Percentiles rank a stretch among this genome's conserved stretches.
These are phyloP conservation scores for Achlya flavicornis DNA, from an alignment of 2,888 invertebrate species.

Conservation along the genomic window DNA sequence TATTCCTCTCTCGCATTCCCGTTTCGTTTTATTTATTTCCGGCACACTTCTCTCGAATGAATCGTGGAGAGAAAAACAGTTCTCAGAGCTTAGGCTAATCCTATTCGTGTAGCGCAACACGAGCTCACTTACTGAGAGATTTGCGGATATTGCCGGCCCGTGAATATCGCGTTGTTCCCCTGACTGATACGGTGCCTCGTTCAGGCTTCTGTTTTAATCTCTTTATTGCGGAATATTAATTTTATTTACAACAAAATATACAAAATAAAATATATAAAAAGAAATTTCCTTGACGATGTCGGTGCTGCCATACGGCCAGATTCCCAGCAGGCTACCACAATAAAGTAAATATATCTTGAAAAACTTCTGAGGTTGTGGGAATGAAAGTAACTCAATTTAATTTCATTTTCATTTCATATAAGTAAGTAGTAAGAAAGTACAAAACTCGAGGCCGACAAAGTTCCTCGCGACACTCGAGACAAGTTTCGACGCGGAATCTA, in stretches of 20 bases:
- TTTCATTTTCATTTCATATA: too few relatives aligned
- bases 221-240: neutral
- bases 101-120: conserved; percentile 55
- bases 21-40: conserved; percentile 58
- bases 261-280: too few relatives aligned
- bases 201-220: conserved; percentile 14
- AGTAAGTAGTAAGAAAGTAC: neutral
- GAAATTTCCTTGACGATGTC: too few relatives aligned
- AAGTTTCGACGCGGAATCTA: conserved; percentile 3
- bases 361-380: too few relatives aligned
- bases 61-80: conserved; percentile 63
- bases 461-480: neutral
- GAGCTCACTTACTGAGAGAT: conserved; percentile 64
- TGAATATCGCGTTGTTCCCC: conserved; percentile 41
- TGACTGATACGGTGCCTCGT: conserved; percentile 33
- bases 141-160: conserved; percentile 49
- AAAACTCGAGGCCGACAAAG: neutral
- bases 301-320: too few relatives aligned
- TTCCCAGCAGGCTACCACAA: too few relatives aligned
- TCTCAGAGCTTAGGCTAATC: conserved; percentile 65
- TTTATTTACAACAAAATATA: too few relatives aligned
- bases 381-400: too few relatives aligned
- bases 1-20: conserved; percentile 49
- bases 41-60: conserved; percentile 54
- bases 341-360: too few relatives aligned